phyloP scores from a whole-genome alignment of 1,140 invertebrate genomes.

The Heterodera schachtii region DNA sequence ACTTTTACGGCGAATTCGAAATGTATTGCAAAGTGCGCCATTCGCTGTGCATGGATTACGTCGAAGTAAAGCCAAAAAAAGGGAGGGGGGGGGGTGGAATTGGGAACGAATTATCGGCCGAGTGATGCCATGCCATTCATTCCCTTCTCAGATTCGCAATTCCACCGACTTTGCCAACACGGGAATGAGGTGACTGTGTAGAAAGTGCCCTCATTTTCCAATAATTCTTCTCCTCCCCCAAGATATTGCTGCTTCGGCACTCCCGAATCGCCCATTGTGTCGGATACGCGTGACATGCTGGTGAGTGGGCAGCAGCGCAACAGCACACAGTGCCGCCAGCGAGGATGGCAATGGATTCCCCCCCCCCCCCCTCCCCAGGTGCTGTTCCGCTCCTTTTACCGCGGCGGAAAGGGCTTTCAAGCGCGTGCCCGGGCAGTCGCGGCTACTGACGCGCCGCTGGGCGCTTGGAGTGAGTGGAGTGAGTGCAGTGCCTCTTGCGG shows the following conservation, averaged over 20 bases:
- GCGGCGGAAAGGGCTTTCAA: slow-evolving; percentile 64
- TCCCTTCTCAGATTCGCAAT: slow-evolving; percentile 48
- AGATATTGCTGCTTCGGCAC: slow-evolving; percentile 65
- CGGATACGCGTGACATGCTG: slow-evolving; percentile 64
- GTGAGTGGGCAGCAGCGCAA: not conserved
- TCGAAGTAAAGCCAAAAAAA: slow-evolving; percentile 34
- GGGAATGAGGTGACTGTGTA: slow-evolving; percentile 57
- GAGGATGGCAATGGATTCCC: not conserved
- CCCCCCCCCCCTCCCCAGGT: slow-evolving; percentile 7
- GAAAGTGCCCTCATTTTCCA: slow-evolving; percentile 2
- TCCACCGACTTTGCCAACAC: slow-evolving; percentile 65
- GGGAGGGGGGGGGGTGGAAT: not conserved
- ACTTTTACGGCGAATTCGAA: slow-evolving; percentile 64
- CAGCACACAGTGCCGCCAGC: not conserved
- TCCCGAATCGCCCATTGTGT: slow-evolving; percentile 54
- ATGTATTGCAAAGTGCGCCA: slow-evolving; percentile 60
- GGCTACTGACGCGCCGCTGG: slow-evolving; percentile 46
- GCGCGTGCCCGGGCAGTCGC: slow-evolving; percentile 56
- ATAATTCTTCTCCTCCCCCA: slow-evolving; percentile 26
- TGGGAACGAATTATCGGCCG: not conserved
- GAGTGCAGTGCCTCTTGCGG: slow-evolving; percentile 59
- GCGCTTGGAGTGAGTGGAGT: slow-evolving; percentile 56
- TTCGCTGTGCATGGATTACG: slow-evolving; percentile 65
- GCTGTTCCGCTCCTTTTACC: slow-evolving; percentile 65
- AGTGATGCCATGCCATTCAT: not conserved